A percentile compares a stretch with the other conserved stretches of the same genome.
Conservation (phyloP, 2,888 invertebrate species). For the Diarsia brunnea region DNA sequence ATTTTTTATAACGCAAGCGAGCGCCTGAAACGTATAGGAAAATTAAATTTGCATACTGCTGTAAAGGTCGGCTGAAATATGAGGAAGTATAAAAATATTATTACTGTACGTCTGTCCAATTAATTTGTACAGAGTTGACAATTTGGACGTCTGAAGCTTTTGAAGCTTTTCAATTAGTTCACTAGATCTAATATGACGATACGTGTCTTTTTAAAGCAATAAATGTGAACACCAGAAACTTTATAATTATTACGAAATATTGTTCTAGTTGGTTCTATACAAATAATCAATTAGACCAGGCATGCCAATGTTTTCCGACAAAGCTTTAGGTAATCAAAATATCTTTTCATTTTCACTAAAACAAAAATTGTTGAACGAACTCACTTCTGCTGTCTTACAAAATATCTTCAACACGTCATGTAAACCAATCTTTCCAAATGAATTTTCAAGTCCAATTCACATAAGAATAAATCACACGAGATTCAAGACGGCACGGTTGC, state of each 20-base stretch:
- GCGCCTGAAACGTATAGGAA: conserved; percentile 67
- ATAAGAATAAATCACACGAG: conserved; percentile 64
- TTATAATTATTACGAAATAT: neutral
- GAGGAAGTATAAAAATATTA: conserved; percentile 18
- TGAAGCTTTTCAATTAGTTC: neutral
- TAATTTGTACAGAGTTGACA: conserved; percentile 4
- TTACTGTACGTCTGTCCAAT: conserved; percentile 23
- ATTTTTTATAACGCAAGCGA: conserved; percentile 72
- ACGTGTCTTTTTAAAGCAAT: neutral
- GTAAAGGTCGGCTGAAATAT: conserved; percentile 57
- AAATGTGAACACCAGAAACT: neutral
- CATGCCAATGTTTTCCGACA: neutral
- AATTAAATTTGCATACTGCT: conserved; percentile 76
- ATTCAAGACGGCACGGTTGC: conserved; percentile 38
- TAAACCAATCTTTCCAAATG: conserved; percentile 47
- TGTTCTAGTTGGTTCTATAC: neutral
- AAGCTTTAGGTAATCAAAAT: neutral
- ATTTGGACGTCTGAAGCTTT: conserved; percentile 1
- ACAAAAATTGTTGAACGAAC: neutral
- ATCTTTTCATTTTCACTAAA: neutral
- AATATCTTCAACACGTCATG: conserved; percentile 23
- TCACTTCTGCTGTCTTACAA: too few relatives aligned
- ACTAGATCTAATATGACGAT: neutral
- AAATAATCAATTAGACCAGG: neutral
- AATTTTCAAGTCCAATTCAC: conserved; percentile 66